Evolutionary conservation across 2,797 vertebrate species (phyloP).

Genomic region (Kryptolebias ocellatus): DNA sequence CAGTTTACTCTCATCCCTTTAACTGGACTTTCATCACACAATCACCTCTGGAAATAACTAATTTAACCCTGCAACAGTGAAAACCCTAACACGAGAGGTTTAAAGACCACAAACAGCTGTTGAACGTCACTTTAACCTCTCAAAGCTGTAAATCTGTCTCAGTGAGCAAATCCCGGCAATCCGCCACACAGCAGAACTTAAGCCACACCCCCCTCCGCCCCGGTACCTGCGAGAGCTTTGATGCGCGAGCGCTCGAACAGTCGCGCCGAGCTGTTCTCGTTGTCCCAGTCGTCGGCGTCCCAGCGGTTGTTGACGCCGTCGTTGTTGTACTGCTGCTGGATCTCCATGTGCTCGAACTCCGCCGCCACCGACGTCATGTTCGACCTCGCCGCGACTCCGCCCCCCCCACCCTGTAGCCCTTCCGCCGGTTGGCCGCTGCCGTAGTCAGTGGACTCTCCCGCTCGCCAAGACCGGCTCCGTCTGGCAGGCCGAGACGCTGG

Average conservation of each 20-base stretch:
- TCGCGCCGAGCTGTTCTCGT: conserved; percentile 95
- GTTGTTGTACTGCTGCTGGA: conserved; percentile 94
- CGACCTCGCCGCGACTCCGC: conserved; percentile 83
- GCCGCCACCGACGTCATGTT: conserved; percentile 93
- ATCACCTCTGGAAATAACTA: too few relatives aligned
- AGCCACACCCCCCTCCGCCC: background rate
- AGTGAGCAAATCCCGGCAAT: too few relatives aligned
- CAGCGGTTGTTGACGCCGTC: conserved; percentile 97
- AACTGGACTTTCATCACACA: too few relatives aligned
- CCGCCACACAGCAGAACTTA: background rate
- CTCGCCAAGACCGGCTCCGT: conserved; percentile 34
- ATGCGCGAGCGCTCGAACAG: conserved; percentile 96
- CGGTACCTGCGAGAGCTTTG: conserved; percentile 94
- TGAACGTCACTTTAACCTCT: too few relatives aligned
- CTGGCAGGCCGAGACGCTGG: conserved; percentile 63
- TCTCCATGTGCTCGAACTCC: conserved; percentile 95
- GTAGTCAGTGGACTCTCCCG: conserved; percentile 23
- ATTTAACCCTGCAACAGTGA: too few relatives aligned
- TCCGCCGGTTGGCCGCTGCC: conserved; percentile 35
- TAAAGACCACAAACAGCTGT: too few relatives aligned
- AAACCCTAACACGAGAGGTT: too few relatives aligned
- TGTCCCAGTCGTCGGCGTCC: conserved; percentile 97
- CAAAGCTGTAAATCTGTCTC: too few relatives aligned
- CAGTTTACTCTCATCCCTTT: too few relatives aligned
- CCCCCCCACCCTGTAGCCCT: conserved; percentile 19